These are phyloP conservation scores for Platorchestia sp. DNA, from an alignment of 1,140 invertebrate genomes.

Conservation along the genomic window DNA sequence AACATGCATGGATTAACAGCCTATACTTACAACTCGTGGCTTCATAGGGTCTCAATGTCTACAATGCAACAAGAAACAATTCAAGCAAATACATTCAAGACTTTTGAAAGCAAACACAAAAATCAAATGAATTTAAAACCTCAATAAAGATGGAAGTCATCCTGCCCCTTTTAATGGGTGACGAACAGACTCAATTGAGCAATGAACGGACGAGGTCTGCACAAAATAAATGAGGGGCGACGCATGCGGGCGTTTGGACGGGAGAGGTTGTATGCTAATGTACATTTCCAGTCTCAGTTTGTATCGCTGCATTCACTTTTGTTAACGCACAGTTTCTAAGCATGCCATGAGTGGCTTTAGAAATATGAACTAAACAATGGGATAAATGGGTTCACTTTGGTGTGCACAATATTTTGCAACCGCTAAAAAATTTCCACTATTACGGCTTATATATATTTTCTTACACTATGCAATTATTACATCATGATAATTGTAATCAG, in stretches of 20 bases:
- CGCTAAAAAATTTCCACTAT: no score
- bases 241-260: background rate
- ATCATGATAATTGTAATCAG: background rate
- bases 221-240: background rate
- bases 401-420: background rate
- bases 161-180: background rate
- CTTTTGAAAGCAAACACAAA: background rate
- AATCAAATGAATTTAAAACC: background rate
- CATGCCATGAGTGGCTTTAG: background rate
- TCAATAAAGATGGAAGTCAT: background rate
- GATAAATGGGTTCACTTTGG: background rate
- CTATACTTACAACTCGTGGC: background rate
- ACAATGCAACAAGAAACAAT: background rate
- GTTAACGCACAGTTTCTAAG: background rate
- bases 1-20: background rate
- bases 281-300: background rate
- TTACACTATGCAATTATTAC: background rate
- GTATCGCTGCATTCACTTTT: background rate
- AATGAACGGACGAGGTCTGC: background rate
- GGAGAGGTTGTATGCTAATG: background rate
- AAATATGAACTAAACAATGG: background rate
- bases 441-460: background rate
- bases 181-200: background rate
- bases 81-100: background rate
- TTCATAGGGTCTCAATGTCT: background rate